A percentile compares a stretch with the other conserved stretches of the same genome.
Conservation (phyloP, 2,113 vertebrate species). For the Rutilus rutilus region DNA sequence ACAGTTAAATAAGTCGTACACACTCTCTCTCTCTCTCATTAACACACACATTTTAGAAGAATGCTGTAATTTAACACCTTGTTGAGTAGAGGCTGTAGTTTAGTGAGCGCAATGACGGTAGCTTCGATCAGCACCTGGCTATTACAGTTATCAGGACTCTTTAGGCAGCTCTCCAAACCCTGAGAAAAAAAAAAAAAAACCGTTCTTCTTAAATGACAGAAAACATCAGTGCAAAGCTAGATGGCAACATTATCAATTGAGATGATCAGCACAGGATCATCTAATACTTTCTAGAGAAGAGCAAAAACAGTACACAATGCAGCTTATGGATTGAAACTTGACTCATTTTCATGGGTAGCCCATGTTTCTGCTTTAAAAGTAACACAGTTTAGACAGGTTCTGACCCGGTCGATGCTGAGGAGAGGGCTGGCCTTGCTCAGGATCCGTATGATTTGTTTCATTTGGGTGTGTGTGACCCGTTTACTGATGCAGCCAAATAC, state of each 20-base stretch:
- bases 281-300: background rate
- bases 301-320: background rate
- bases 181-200: constrained; percentile 57
- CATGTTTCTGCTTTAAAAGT: background rate
- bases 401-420: constrained; percentile 61
- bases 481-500: constrained; percentile 91
- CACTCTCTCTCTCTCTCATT: background rate
- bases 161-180: constrained; percentile 96
- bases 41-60: background rate
- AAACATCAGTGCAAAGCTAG: background rate
- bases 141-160: constrained; percentile 96
- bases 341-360: background rate
- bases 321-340: background rate
- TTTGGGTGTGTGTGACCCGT: constrained; percentile 92
- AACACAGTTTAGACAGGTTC: background rate
- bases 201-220: background rate
- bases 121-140: constrained; percentile 98
- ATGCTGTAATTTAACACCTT: constrained; percentile 79
- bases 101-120: constrained; percentile 95
- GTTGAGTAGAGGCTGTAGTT: constrained; percentile 94
- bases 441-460: constrained; percentile 89
- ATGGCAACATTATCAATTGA: background rate
- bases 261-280: background rate
- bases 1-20: constrained; percentile 7
- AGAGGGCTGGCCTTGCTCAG: constrained; percentile 82